These are phyloP conservation scores for Aromia moschata DNA, from an alignment of 2,888 invertebrate species.

Conservation along the genomic window DNA sequence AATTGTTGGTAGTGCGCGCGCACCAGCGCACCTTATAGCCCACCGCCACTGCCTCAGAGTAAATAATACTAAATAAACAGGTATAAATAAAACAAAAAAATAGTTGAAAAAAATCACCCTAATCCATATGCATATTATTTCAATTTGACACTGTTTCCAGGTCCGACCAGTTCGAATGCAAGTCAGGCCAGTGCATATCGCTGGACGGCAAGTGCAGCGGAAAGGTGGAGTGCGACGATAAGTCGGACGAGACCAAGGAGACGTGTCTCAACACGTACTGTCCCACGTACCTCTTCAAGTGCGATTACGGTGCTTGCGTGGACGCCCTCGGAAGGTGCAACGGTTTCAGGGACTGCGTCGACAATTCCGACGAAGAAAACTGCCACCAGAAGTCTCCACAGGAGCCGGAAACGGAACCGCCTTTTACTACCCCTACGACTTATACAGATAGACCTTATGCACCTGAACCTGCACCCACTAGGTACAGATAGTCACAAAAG, in stretches of 20 bases:
- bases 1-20: no score
- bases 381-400: conserved; percentile 17
- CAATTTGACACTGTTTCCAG: no score
- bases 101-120: no score
- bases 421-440: no score
- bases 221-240: conserved; percentile 48
- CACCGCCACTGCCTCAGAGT: no score
- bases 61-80: no score
- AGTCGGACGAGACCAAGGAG: conserved; percentile 51
- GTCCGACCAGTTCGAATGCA: conserved; percentile 47
- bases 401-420: conserved; percentile 5
- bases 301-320: conserved; percentile 55
- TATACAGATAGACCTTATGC: neutral
- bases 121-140: no score
- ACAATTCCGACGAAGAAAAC: conserved; percentile 64
- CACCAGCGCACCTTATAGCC: no score
- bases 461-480: no score
- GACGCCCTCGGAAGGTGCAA: conserved; percentile 66
- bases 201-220: conserved; percentile 51
- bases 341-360: conserved; percentile 63
- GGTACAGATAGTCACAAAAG: no score
- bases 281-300: conserved; percentile 47
- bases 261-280: conserved; percentile 46
- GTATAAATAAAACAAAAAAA: no score
- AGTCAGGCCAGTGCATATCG: conserved; percentile 46